phyloP scores from a whole-genome alignment of 2,797 vertebrate genomes.

The Thamnophis elegans region DNA sequence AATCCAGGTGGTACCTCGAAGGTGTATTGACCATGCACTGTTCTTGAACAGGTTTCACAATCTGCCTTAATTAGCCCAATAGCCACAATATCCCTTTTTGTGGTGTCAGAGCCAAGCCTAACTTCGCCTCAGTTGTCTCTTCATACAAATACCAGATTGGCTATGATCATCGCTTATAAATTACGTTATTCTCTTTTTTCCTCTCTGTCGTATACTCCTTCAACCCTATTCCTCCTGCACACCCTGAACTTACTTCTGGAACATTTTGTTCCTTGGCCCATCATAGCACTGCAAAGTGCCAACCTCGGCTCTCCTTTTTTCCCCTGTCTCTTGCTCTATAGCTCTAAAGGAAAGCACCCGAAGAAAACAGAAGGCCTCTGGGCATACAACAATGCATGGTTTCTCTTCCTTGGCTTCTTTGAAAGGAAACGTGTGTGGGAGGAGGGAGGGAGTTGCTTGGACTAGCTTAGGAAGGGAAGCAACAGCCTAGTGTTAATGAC shows the following conservation, averaged over 20 bases:
- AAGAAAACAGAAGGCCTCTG: constrained; percentile 15
- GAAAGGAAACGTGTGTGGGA: neutral
- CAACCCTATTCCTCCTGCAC: neutral
- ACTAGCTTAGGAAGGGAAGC: neutral
- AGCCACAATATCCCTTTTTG: too few relatives aligned
- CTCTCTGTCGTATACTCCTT: neutral
- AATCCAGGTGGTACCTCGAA: neutral
- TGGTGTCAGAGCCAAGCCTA: neutral
- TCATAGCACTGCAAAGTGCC: neutral
- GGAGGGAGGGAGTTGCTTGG: neutral
- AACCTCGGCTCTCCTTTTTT: neutral
- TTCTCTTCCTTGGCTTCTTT: constrained; percentile 1
- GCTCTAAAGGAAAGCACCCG: constrained; percentile 3
- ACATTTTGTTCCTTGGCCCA: constrained; percentile 27
- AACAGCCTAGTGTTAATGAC: neutral
- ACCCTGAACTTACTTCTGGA: constrained; percentile 1
- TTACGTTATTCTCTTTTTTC: neutral
- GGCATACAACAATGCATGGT: constrained; percentile 3
- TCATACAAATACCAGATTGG: neutral
- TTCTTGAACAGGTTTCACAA: neutral
- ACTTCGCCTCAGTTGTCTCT: neutral
- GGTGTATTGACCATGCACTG: neutral
- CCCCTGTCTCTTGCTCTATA: neutral
- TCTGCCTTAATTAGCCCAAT: neutral
- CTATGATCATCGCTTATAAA: neutral